Conservation (phyloP, 2,113 vertebrate species). For the Butastur rufipennis region DNA sequence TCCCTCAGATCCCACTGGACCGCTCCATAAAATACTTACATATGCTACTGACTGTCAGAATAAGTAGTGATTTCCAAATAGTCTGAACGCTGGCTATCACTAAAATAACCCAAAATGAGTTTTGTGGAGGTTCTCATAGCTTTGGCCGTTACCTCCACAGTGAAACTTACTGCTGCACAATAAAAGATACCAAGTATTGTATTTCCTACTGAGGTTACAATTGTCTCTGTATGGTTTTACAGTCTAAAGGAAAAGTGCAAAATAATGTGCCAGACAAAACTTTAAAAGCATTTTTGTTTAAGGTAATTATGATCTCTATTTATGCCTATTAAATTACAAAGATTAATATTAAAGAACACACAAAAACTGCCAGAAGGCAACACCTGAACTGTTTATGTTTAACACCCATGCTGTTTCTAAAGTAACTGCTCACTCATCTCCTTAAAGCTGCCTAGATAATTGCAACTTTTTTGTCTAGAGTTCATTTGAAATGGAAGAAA, state of each 20-base stretch:
- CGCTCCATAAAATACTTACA: neutral
- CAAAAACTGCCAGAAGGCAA: constrained; percentile 62
- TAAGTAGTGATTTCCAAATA: neutral
- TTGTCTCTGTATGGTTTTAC: neutral
- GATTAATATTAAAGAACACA: constrained; percentile 56
- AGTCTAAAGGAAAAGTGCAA: neutral
- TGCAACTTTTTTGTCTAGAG: constrained; percentile 27
- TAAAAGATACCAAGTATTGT: neutral
- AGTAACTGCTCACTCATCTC: constrained; percentile 42
- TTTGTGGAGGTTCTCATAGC: neutral
- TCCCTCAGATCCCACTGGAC: neutral
- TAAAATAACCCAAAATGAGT: neutral
- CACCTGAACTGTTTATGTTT: constrained; percentile 55
- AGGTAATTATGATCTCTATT: constrained; percentile 65
- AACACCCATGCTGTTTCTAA: constrained; percentile 12
- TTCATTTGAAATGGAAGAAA: constrained; percentile 55
- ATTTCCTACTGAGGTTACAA: neutral
- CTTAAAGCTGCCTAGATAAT: constrained; percentile 39
- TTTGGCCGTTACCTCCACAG: neutral
- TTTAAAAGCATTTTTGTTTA: constrained; percentile 63
- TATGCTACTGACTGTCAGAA: neutral
- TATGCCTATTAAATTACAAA: constrained; percentile 70
- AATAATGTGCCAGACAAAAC: constrained; percentile 31
- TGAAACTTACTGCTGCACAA: neutral
- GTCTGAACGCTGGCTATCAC: neutral